Evolutionary conservation across 2,797 vertebrate genomes (phyloP).

Genomic region (Phoebastria nigripes): DNA sequence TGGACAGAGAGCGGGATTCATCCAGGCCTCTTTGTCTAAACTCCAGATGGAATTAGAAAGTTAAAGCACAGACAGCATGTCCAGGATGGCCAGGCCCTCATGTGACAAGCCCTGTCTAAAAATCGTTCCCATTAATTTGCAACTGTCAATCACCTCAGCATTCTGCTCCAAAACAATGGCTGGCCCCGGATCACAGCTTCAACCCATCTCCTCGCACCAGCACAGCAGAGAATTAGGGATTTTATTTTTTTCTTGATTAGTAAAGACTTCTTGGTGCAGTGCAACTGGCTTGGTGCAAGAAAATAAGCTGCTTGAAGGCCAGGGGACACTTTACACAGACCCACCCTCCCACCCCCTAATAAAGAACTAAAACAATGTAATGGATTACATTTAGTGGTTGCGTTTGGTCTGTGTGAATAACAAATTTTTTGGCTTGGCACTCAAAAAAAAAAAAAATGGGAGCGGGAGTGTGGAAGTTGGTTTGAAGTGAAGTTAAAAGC

Average conservation of each 20-base stretch:
- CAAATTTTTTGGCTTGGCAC: slow-evolving; percentile 8
- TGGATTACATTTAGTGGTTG: background rate
- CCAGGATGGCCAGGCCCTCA: slow-evolving; percentile 9
- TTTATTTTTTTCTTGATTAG: slow-evolving; percentile 12
- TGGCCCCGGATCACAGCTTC: slow-evolving; percentile 15
- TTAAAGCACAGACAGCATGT: slow-evolving; percentile 43
- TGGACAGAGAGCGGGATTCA: slow-evolving; percentile 54
- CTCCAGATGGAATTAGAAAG: slow-evolving; percentile 61
- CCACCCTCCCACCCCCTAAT: background rate
- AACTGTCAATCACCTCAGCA: slow-evolving; percentile 55
- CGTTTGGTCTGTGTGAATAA: background rate
- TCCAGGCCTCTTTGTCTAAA: slow-evolving; percentile 49
- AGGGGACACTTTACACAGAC: background rate
- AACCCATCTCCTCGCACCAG: background rate
- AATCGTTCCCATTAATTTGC: slow-evolving; percentile 58
- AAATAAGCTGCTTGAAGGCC: background rate
- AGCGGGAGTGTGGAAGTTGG: background rate
- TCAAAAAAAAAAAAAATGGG: background rate
- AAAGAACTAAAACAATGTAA: slow-evolving; percentile 2
- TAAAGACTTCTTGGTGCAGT: background rate
- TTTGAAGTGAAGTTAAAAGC: slow-evolving; percentile 41
- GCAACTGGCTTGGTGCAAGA: background rate
- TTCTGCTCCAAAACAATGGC: slow-evolving; percentile 41
- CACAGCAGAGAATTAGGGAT: slow-evolving; percentile 8
- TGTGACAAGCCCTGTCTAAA: slow-evolving; percentile 48